A percentile compares a stretch with the other conserved stretches of the same genome.
Evolutionary conservation across 1,140 invertebrate genomes (phyloP).

Genomic region (Bilobella aurantiaca): DNA sequence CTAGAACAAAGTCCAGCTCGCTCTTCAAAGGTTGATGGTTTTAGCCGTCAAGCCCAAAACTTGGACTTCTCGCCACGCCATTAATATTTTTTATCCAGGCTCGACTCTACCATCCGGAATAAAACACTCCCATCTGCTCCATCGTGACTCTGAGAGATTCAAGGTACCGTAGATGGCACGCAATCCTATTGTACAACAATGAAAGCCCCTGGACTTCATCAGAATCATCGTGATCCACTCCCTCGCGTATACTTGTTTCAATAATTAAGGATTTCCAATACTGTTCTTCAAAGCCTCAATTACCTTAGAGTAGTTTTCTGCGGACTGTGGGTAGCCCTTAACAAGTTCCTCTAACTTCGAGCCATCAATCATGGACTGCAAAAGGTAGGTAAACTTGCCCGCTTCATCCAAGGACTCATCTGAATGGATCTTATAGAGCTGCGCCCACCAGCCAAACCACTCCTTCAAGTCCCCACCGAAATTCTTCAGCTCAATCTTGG

Average conservation of each 20-base stretch:
- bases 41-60: neutral
- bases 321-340: constrained; percentile 1
- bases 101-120: no score
- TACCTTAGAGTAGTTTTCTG: constrained; percentile 16
- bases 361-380: neutral
- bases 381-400: constrained; percentile 37
- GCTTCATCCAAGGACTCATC: constrained; percentile 32
- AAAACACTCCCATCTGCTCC: neutral
- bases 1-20: no score
- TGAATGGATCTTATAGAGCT: constrained; percentile 39
- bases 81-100: neutral
- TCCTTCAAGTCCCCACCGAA: no score
- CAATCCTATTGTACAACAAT: constrained; percentile 5
- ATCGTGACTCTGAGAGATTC: neutral
- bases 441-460: constrained; percentile 39
- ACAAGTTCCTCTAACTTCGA: constrained; percentile 13
- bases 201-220: neutral
- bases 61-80: neutral
- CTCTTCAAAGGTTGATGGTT: no score
- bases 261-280: constrained; percentile 2
- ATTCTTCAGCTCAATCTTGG: no score
- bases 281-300: constrained; percentile 2
- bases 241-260: constrained; percentile 14
- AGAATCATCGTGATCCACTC: constrained; percentile 6
- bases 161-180: constrained; percentile 8